Base-by-base conservation (phyloP, 2,113 vertebrate genomes). In the Zosterops hypoxanthus region DNA sequence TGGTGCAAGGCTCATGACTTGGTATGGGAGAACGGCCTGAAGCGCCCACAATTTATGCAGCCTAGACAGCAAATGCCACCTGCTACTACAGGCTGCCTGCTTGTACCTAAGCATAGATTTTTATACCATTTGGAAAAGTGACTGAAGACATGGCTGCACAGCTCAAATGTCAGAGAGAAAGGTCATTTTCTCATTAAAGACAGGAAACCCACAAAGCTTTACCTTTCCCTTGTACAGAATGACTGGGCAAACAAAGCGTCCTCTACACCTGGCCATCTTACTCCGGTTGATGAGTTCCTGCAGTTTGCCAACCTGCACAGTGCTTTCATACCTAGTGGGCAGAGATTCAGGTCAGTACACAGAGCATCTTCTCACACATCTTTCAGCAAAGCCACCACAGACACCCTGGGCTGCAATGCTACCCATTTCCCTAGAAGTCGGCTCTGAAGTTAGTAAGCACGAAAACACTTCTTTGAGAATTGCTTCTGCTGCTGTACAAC, bases 211-310 rank as follows among this genome's bases (percentile, higher is more conserved):
- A 31, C 1, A 7, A 55, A 84, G 65, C 60, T 86, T 98, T 98
- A 99, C 99, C 99, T 99, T 99, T 96, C 99, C 99, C 66, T 99
- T 99, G 98, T 99, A 99, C 57, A 99, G 98, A 95, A 99, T 99
- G 96, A 99, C 99, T 0, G 99, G 99, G 95, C 99, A 99, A 79
- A 99, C 99, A 53, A 99, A 99, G 64, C 99, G 98, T 65, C 99
- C 99, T 97, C 99, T 97, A 94, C 99, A 99, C 88, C 99, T 98
- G 34, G 99, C 99, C 98, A 99, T 98, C 93, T 99, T 99, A 92
- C 99, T 99, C 59, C 99, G 98, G 95, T 98, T 99, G 96, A 99
- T 99, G 16, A 99, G 98, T 94, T 99, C 99, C 95, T 99, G 99
- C 94, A 99, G 97, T 88, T 98, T 99, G 94, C 98, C 98, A 86